Base-by-base conservation (phyloP, 2,113 vertebrate species). In the Ivindomyrus marchei region DNA sequence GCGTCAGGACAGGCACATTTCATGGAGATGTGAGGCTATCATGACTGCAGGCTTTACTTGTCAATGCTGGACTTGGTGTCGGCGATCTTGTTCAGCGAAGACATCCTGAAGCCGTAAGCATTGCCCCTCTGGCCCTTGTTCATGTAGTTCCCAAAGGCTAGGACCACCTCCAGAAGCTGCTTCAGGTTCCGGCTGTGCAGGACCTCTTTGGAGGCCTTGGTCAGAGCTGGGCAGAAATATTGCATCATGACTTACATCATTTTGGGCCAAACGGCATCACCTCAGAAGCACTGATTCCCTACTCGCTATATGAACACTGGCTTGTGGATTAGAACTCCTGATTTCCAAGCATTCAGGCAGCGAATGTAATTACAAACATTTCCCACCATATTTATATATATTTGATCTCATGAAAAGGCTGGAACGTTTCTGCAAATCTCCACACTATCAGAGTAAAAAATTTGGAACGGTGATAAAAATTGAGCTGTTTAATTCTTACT, bases 11-110 rank as follows among this genome's bases (percentile, higher is more conserved):
- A 80, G 74, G 74, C 31, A 77, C 5, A 19, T 36, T 2, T 19
- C 3, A 42, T 80, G 74, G 74, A 5, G 15, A 80, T 42, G 74
- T 42, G 36, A 80, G 74, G 74, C 31, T 8, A 42, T 42, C 74
- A 42, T 17, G 5, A 42, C 13, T 42, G 36, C 4, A 19, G 13
- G 58, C 92, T 97, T 97, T 94, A 99, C 99, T 99, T 99, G 97
- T 99, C 99, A 87, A 99, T 98, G 93, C 98, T 99, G 94, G 99
- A 99, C 93, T 99, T 99, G 89, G 99, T 99, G 93, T 99, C 98
- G 0, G 97, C 98, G 0, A 99, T 99, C 96, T 99, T 99, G 96
- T 99, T 99, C 90, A 99, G 97, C 83, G 98, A 99, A 89, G 98
- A 97, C 93, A 99, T 96, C 94, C 98, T 99, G 94, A 99, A 99